Conservation (phyloP, 2,888 invertebrate species). For the Blastobasis adustella region DNA sequence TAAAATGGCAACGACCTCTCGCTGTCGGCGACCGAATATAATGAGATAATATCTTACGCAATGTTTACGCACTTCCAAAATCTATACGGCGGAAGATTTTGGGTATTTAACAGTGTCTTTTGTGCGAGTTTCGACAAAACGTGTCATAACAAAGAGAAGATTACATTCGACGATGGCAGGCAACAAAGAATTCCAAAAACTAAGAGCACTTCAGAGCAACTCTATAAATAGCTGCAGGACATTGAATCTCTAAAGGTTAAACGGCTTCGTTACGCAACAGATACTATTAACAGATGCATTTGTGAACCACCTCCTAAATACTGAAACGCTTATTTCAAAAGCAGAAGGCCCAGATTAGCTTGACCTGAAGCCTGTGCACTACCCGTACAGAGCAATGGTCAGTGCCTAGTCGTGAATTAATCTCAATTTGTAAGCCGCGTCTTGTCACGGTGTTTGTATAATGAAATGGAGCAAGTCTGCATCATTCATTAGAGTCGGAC, state of each 20-base stretch:
- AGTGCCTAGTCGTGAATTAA: constrained; percentile 59
- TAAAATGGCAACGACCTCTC: constrained; percentile 20
- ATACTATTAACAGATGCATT: constrained; percentile 24
- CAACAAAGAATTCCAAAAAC: constrained; percentile 26
- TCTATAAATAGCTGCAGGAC: constrained; percentile 49
- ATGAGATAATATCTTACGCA: constrained; percentile 37
- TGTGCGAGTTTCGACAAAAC: constrained; percentile 15
- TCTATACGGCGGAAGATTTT: constrained; percentile 28
- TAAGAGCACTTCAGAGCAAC: constrained; percentile 25
- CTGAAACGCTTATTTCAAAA: constrained; percentile 1
- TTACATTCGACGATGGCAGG: constrained; percentile 20
- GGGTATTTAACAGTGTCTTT: constrained; percentile 14
- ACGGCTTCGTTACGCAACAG: constrained; percentile 38
- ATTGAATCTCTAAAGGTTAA: constrained; percentile 43
- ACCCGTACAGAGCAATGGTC: constrained; percentile 14
- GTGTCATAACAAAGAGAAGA: constrained; percentile 20
- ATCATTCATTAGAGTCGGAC: constrained; percentile 72
- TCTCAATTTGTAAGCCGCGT: constrained; percentile 66
- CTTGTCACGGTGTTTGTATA: constrained; percentile 71
- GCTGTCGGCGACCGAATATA: constrained; percentile 26
- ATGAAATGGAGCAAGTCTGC: constrained; percentile 65
- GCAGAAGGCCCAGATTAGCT: constrained; percentile 12
- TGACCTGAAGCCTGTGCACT: constrained; percentile 6
- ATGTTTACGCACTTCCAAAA: constrained; percentile 38
- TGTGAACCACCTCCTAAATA: constrained; percentile 16